phyloP scores from a whole-genome alignment of 1,140 invertebrate species.

The Drosophila ficusphila region DNA sequence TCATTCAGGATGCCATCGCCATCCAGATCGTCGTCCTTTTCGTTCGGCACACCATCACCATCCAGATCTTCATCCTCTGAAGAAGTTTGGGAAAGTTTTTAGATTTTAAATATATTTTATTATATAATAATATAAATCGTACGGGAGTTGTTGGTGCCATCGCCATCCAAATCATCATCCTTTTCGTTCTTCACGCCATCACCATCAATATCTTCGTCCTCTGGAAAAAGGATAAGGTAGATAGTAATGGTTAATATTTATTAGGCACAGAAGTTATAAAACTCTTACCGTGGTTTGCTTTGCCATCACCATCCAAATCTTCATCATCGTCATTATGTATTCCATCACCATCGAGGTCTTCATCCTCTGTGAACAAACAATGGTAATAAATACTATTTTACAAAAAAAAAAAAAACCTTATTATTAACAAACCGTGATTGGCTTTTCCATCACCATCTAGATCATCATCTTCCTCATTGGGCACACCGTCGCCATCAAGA shows the following conservation, averaged over 20 bases:
- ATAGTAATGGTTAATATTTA: not conserved
- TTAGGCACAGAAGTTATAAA: constrained; percentile 83
- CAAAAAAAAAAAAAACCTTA: constrained; percentile 16
- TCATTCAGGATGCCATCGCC: constrained; percentile 71
- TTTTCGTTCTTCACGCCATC: constrained; percentile 78
- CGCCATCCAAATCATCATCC: constrained; percentile 79
- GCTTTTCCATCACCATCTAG: constrained; percentile 74
- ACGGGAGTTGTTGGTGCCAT: constrained; percentile 67
- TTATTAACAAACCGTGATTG: constrained; percentile 56
- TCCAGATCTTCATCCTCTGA: constrained; percentile 78
- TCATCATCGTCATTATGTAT: constrained; percentile 71
- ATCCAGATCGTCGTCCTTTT: constrained; percentile 69
- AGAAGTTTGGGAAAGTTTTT: no score
- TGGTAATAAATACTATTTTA: not conserved
- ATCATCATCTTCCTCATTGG: constrained; percentile 73
- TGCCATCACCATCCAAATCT: constrained; percentile 72
- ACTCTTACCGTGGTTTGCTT: constrained; percentile 70
- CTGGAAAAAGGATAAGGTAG: constrained; percentile 11
- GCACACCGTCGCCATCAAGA: constrained; percentile 77
- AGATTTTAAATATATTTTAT: not conserved
- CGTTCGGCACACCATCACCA: constrained; percentile 79
- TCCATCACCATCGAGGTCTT: constrained; percentile 83
- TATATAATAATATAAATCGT: not conserved
- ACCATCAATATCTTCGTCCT: constrained; percentile 77
- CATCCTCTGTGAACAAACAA: constrained; percentile 40